Base-by-base conservation (phyloP, 2,113 vertebrate species). In the Oreocharis arfaki region DNA sequence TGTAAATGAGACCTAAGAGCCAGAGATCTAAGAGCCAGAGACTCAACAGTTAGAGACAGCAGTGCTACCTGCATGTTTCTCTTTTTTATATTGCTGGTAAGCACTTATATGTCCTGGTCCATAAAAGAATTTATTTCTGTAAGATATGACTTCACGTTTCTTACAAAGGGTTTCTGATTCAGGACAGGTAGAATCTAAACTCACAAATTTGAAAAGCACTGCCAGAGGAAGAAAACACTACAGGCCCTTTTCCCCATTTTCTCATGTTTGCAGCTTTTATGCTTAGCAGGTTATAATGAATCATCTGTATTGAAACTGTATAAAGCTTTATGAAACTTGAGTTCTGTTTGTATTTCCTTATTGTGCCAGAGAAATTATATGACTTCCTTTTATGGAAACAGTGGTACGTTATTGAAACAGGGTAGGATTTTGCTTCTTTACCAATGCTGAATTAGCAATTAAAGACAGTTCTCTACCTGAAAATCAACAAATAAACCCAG, bases 401-500 rank as follows among this genome's bases (percentile, higher is more conserved):
- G 28, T 59, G 32, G 23, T 46, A 65, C 1, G 0, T 71, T 90
- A 69, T 86, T 90, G 24, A 87, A 84, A 76, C 7, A 68, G 55
- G 15, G n/a, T 61, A 73, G 50, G 52, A 74, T 84, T 47, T 74
- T 49, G 1, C 60, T 69, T 71, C 83, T 71, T n/a, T 73, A 69
- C 8, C 0, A 0, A 56, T 24, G 49, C 32, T 4, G 3, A 84
- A 49, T 68, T 78, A 89, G 57, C 69, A 78, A 79, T 44, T 49
- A 70, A 83, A 77, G 80, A 71, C 5, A 52, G 53, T 65, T 71
- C 70, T 81, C 33, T 79, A 70, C 26, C 46, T n/a, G 75, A 85
- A 96, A 94, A 91, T 89, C 78, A 91, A 83, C 78, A 89, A 94
- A 94, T 79, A 89, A 94, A 94, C 24, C 18, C 59, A 85, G 21